Conservation (phyloP, 1,140 invertebrate species). For the Drosophila nebulosa region DNA sequence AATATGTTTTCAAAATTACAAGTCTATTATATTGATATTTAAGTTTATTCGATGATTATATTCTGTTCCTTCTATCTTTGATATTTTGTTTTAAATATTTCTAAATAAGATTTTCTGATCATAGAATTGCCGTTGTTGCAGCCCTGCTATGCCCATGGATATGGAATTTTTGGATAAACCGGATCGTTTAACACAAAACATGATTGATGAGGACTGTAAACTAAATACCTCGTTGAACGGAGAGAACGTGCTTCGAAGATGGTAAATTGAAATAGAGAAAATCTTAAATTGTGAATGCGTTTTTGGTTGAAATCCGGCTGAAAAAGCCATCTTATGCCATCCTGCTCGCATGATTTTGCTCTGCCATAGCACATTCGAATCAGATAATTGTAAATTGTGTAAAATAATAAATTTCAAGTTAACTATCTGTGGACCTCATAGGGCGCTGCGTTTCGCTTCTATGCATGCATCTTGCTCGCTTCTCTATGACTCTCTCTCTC, state of each 20-base stretch:
- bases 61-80: too few relatives aligned
- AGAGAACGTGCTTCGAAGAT: constrained; percentile 1
- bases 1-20: too few relatives aligned
- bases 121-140: too few relatives aligned
- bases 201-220: not conserved
- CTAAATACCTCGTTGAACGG: not conserved
- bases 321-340: constrained; percentile 33
- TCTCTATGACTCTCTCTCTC: not conserved
- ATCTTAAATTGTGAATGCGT: constrained; percentile 56
- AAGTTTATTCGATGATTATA: too few relatives aligned
- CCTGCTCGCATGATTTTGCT: not conserved
- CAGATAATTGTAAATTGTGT: constrained; percentile 80
- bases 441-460: constrained; percentile 47
- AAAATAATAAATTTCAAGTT: constrained; percentile 79
- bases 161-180: not conserved
- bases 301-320: constrained; percentile 47
- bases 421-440: constrained; percentile 73
- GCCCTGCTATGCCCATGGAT: not conserved
- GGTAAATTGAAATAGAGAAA: constrained; percentile 62
- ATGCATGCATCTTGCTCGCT: constrained; percentile 26
- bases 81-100: not conserved
- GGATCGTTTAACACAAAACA: not conserved
- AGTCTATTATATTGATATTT: too few relatives aligned
- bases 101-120: too few relatives aligned
- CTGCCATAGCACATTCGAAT: constrained; percentile 68